Evolutionary conservation across 37 sponge, comb jelly and placozoan genomes (phyloP).

Genomic region (Sycon ciliatum): DNA sequence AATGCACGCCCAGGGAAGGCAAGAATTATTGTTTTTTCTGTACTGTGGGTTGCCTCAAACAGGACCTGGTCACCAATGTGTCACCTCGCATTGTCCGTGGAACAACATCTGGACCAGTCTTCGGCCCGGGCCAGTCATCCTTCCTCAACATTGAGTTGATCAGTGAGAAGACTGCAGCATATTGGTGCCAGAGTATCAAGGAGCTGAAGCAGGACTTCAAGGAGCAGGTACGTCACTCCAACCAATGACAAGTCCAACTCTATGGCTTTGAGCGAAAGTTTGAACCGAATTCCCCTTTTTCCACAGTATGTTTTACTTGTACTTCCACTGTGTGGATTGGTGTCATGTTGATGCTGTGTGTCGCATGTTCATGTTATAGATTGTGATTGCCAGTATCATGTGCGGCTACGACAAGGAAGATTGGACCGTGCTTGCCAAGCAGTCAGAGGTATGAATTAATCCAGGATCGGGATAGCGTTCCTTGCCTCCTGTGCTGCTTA

Average conservation of each 20-base stretch:
- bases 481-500: too few relatives aligned
- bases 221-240: slow-evolving; percentile 46
- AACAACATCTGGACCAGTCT: slow-evolving; percentile 69
- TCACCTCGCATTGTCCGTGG: slow-evolving; percentile 89
- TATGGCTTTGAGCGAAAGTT: too few relatives aligned
- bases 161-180: slow-evolving; percentile 90
- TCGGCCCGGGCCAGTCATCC: slow-evolving; percentile 83
- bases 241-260: too few relatives aligned
- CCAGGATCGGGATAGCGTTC: too few relatives aligned
- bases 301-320: not conserved
- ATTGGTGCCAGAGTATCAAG: slow-evolving; percentile 78
- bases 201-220: slow-evolving; percentile 89
- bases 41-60: not conserved
- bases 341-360: not conserved
- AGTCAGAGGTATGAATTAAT: slow-evolving; percentile 42
- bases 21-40: too few relatives aligned
- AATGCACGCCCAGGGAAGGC: too few relatives aligned
- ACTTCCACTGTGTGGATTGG: not conserved
- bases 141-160: slow-evolving; percentile 95
- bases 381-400: slow-evolving; percentile 90
- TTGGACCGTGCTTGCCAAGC: slow-evolving; percentile 65
- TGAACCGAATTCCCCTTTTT: not conserved
- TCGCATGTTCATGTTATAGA: slow-evolving; percentile 24
- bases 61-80: slow-evolving; percentile 88
- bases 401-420: slow-evolving; percentile 79